Evolutionary conservation across 2,797 vertebrate genomes (phyloP), one percentile per base, ranked within the genome.

Genomic region (Sebastes goodei): DNA sequence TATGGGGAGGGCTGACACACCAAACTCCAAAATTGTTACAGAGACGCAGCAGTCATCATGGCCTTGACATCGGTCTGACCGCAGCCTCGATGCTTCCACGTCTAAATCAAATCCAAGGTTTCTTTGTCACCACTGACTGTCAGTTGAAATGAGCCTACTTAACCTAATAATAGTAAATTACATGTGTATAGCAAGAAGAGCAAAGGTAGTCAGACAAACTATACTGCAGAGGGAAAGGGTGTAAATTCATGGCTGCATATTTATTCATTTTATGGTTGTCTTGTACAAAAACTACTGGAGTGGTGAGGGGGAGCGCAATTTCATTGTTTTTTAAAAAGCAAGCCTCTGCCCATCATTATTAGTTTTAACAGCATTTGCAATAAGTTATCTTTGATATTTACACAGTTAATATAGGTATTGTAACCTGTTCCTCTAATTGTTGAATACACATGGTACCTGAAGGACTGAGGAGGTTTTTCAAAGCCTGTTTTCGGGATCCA

Each of bases 71-170:
- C 1, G 4, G 46, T 33, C 17, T 73, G 75, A 88, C 86, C 14
- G 20, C 70, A 30, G 82, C 82, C 88, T 88, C 70, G 59, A 84
- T 52, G 80, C 85, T 68, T 81, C 74, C 59, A 89, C 86, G 89
- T 92, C 90, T 90, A 94, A 93, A 92, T 91, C 91, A 82, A 90
- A 93, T 69, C 83, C 94, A 96, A 95, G 94, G 84, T 74, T 85
- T 62, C 23, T 76, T 66, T 81, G 78, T 78, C 84, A 79, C 80
- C 73, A 0, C 46, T 10, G 38, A 60, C 83, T 79, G 87, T 85
- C 82, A 70, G 27, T 49, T 70, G 20, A 70, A 86, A 84, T 79
- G 0, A 84, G 72, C 63, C 76, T 35, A 73, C 52, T 76, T 84
- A 78, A 86, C 70, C 80, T 23, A 73, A 85, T 77, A 82, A 74